These are phyloP conservation scores for Antitype chi DNA, from an alignment of 2,888 invertebrate species.

Conservation along the genomic window DNA sequence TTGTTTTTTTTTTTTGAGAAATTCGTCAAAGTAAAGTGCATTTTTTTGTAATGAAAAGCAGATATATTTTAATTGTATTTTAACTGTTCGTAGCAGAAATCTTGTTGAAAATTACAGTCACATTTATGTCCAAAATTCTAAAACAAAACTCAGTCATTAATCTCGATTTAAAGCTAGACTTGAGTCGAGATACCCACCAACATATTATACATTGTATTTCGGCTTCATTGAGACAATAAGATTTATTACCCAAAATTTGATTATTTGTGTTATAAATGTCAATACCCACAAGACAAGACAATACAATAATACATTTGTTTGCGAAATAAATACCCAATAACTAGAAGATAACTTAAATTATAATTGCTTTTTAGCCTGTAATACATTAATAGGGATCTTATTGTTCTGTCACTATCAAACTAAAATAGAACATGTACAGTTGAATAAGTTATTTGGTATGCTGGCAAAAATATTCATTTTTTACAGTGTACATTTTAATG, in stretches of 20 bases:
- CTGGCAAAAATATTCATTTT: not conserved
- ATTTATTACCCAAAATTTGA: slow-evolving; percentile 34
- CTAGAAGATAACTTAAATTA: slow-evolving; percentile 6
- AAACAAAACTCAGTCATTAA: not conserved
- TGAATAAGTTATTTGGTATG: not conserved
- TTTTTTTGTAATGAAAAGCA: too few species aligned
- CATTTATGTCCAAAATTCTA: not conserved
- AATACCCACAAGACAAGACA: slow-evolving; percentile 25
- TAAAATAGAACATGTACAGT: not conserved
- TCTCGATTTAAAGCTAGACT: slow-evolving; percentile 31
- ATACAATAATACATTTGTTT: slow-evolving; percentile 27
- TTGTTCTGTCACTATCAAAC: slow-evolving; percentile 3
- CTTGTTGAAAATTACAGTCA: not conserved
- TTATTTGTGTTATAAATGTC: slow-evolving; percentile 43
- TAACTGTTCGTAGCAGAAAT: not conserved
- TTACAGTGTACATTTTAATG: too few species aligned
- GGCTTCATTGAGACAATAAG: slow-evolving; percentile 17
- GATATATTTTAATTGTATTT: too few species aligned
- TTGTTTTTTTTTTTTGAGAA: too few species aligned
- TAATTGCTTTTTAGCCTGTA: slow-evolving; percentile 15
- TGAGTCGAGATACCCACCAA: not conserved
- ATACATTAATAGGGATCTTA: not conserved
- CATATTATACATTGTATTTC: slow-evolving; percentile 3
- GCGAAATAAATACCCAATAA: slow-evolving; percentile 10
- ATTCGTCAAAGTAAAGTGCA: too few species aligned